phyloP scores from a whole-genome alignment of 2,113 vertebrate genomes.

The Polypterus senegalus region DNA sequence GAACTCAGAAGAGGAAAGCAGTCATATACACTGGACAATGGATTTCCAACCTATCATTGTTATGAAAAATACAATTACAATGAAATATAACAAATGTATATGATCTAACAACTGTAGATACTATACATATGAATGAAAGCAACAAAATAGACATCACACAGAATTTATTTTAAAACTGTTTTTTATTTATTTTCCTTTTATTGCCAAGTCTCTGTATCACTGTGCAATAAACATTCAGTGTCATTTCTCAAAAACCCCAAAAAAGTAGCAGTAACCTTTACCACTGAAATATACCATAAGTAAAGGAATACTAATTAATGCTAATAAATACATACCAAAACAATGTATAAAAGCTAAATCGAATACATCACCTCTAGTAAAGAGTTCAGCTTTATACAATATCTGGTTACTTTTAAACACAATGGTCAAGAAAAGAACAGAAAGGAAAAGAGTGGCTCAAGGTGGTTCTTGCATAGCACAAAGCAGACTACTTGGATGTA shows the following conservation, averaged over 20 bases:
- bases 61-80: too few relatives aligned
- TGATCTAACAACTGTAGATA: too few relatives aligned
- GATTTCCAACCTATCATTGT: too few relatives aligned
- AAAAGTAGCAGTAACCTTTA: constrained; percentile 63
- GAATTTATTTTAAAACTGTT: background rate
- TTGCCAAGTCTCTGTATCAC: constrained; percentile 77
- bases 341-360: constrained; percentile 66
- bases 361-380: constrained; percentile 63
- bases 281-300: constrained; percentile 62
- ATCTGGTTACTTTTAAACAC: constrained; percentile 40
- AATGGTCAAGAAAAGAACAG: constrained; percentile 29
- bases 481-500: constrained; percentile 83
- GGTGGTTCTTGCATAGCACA: constrained; percentile 94
- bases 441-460: constrained; percentile 63
- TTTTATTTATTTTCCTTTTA: constrained; percentile 46
- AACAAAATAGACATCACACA: background rate
- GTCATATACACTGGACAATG: too few relatives aligned
- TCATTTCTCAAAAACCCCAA: constrained; percentile 61
- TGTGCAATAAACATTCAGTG: constrained; percentile 76
- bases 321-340: constrained; percentile 62
- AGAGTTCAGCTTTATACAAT: constrained; percentile 71
- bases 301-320: constrained; percentile 65
- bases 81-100: too few relatives aligned
- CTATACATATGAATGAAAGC: too few relatives aligned
- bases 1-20: too few relatives aligned